Evolutionary conservation across 2,113 vertebrate species (phyloP).

Genomic region (Malurus alboscapulatus): DNA sequence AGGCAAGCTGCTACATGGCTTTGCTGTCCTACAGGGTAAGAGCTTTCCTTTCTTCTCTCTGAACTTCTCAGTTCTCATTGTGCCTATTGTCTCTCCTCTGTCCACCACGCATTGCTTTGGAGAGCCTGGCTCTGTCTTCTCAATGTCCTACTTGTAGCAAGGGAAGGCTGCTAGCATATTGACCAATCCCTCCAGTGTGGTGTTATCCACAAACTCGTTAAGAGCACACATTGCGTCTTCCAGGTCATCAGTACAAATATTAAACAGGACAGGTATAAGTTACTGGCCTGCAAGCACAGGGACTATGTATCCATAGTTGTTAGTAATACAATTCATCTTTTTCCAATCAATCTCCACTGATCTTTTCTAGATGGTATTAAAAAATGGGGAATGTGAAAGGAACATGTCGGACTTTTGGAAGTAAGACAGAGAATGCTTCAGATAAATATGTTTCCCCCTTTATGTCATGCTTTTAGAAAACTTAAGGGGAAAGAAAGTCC

Average conservation of each 20-base stretch:
- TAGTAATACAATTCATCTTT: neutral
- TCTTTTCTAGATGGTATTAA: neutral
- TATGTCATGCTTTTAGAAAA: neutral
- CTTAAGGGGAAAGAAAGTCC: neutral
- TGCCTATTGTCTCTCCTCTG: neutral
- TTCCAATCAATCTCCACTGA: neutral
- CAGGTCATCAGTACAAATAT: neutral
- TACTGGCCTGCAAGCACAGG: neutral
- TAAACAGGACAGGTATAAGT: neutral
- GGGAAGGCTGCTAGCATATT: neutral
- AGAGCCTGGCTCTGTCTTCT: neutral
- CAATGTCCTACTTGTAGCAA: neutral
- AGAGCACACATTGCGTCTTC: neutral
- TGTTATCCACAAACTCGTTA: neutral
- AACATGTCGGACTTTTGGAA: neutral
- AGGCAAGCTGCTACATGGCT: neutral
- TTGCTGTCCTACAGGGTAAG: neutral
- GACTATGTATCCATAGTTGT: neutral
- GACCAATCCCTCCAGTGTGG: neutral
- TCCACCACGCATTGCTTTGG: neutral
- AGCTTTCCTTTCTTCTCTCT: neutral
- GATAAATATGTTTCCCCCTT: neutral
- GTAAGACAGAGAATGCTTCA: neutral
- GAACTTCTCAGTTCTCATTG: neutral
- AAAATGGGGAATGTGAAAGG: neutral